Evolutionary conservation across 2,797 vertebrate genomes (phyloP), one percentile per base, ranked within the genome.

Genomic region (Emys orbicularis): DNA sequence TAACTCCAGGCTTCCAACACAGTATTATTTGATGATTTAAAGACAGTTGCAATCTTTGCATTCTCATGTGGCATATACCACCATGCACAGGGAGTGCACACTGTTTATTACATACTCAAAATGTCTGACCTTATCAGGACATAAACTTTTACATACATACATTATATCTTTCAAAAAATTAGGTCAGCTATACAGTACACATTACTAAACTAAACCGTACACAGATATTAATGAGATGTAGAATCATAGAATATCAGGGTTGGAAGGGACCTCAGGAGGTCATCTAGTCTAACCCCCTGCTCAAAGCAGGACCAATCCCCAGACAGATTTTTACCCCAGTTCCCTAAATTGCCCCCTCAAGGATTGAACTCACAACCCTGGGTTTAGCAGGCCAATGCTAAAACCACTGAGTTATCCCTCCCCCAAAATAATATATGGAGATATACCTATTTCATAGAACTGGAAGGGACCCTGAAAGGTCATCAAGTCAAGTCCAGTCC

Each of bases 21-120:
- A 85, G 2, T 91, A 87, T 96, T 95, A 93, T 91, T 97, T 96
- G 97, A 97, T 97, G 97, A 97, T 97, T 97, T 97, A 96, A 97
- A 95, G 96, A 90, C 92, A 97, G 90, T 91, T 95, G 91, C 97
- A 95, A 79, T 94, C 95, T 88, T 97, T 95, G 95, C 95, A 96
- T 88, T 90, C 95, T 96, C 90, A 50, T 74, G 77, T 97, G 96
- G 94, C 96, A 94, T 92, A 92, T 94, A 92, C 93, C 92, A 96
- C 94, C 93, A 96, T 93, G 44, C 88, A 85, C 90, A 93, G 81
- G 87, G 56, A 91, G 91, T 94, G 91, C 96, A 95, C 96, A 81
- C 15, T 96, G 96, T 97, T 97, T 96, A 97, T 97, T 95, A 96
- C 1, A 8, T 96, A 90, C 93, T 98, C 93, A 95, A 95, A 84